Evolutionary conservation across 2,113 vertebrate genomes (phyloP).

Genomic region (Jaculus jaculus): DNA sequence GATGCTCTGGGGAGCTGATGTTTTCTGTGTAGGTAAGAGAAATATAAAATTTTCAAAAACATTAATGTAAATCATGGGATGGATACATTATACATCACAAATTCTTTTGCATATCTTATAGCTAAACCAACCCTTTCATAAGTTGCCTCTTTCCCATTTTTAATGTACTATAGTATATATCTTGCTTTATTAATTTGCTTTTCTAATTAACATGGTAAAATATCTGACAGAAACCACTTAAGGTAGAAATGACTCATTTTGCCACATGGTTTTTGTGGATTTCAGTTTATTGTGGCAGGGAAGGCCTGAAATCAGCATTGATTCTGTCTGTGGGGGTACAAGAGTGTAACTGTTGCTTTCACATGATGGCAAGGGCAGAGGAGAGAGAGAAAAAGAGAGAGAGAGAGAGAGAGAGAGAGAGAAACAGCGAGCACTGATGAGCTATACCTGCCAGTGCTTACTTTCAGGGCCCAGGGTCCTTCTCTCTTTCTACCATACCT

Average conservation of each 20-base stretch:
- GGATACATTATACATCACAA: not conserved
- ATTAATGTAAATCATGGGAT: not conserved
- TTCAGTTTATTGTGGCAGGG: not conserved
- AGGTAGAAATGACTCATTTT: not conserved
- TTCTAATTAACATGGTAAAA: not conserved
- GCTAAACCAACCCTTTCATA: not conserved
- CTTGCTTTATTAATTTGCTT: not conserved
- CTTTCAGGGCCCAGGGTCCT: not conserved
- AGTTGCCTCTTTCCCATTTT: not conserved
- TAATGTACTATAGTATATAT: not conserved
- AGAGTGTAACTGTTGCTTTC: not conserved
- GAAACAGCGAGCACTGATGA: not conserved
- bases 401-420: not conserved
- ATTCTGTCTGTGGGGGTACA: not conserved
- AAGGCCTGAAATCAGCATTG: not conserved
- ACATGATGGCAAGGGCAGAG: not conserved
- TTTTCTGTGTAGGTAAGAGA: slow-evolving; percentile 10
- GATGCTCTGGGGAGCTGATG: not conserved
- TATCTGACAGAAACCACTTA: not conserved
- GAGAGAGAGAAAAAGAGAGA: not conserved
- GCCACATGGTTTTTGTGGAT: not conserved
- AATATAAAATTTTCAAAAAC: not conserved
- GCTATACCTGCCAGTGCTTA: not conserved
- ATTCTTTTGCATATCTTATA: not conserved
- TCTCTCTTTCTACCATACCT: not conserved